Evolutionary conservation across 1,140 invertebrate genomes (phyloP).

Genomic region (Drosophila bocqueti): DNA sequence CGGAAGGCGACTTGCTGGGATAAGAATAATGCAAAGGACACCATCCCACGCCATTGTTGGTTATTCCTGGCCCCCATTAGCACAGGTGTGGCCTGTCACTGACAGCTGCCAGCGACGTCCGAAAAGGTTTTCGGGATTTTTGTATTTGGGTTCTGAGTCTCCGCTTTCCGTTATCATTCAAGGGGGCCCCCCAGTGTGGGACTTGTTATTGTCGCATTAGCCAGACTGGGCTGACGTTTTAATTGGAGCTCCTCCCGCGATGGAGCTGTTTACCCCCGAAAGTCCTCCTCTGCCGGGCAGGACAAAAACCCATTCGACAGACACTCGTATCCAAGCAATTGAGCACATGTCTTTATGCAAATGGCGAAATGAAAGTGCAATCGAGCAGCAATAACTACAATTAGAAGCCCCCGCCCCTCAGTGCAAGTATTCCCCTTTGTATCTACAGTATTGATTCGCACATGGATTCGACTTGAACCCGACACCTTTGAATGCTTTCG

Average conservation of each 20-base stretch:
- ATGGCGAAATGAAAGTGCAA: slow-evolving; percentile 42
- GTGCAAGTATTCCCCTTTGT: slow-evolving; percentile 1
- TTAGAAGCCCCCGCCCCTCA: slow-evolving; percentile 32
- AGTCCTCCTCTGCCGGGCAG: not conserved
- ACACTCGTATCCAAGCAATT: slow-evolving; percentile 27
- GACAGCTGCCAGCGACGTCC: slow-evolving; percentile 36
- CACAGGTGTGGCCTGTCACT: slow-evolving; percentile 67
- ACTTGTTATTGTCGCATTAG: slow-evolving; percentile 63
- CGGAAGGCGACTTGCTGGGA: slow-evolving; percentile 3
- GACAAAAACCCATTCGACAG: slow-evolving; percentile 7
- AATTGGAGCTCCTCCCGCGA: slow-evolving; percentile 43
- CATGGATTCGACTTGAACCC: slow-evolving; percentile 34
- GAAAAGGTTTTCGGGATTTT: slow-evolving; percentile 47
- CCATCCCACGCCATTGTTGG: slow-evolving; percentile 16
- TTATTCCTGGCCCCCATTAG: slow-evolving; percentile 32
- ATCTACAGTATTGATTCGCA: slow-evolving; percentile 7
- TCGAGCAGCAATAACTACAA: slow-evolving; percentile 44
- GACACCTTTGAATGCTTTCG: slow-evolving; percentile 34
- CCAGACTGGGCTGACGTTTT: slow-evolving; percentile 54
- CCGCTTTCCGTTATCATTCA: not conserved
- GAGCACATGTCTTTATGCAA: slow-evolving; percentile 19
- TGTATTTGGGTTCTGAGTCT: slow-evolving; percentile 5
- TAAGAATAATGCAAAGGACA: slow-evolving; percentile 40
- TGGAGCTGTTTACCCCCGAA: slow-evolving; percentile 1
- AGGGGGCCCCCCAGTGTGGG: not conserved